A percentile compares a stretch with the other conserved stretches of the same genome.
phyloP scores from a whole-genome alignment of 2,888 invertebrate species.

The Strigamia maritima region DNA sequence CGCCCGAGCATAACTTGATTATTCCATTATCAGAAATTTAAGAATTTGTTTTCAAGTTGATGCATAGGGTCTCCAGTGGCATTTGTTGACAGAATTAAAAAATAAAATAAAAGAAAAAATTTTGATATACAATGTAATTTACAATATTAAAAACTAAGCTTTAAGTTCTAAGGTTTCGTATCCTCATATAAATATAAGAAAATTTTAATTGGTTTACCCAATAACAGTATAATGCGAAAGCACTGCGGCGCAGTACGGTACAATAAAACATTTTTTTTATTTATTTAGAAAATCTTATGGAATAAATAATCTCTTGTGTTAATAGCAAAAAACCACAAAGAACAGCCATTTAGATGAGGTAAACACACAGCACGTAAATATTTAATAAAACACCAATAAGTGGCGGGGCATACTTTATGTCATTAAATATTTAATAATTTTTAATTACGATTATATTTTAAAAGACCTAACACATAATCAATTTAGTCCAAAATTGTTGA shows the following conservation, averaged over 20 bases:
- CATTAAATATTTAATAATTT: too few species aligned
- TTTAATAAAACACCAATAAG: not conserved
- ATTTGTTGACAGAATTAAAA: not conserved
- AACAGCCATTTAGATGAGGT: too few species aligned
- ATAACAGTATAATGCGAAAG: not conserved
- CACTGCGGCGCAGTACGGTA: too few species aligned
- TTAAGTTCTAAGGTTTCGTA: not conserved
- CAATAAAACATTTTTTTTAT: too few species aligned
- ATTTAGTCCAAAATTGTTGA: too few species aligned
- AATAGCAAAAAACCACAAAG: too few species aligned
- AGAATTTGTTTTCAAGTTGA: not conserved
- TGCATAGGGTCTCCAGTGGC: not conserved
- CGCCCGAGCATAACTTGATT: not conserved
- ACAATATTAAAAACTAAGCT: not conserved
- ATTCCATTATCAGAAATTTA: not conserved
- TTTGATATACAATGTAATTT: not conserved
- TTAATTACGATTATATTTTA: too few species aligned
- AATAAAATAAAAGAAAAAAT: not conserved
- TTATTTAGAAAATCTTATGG: too few species aligned
- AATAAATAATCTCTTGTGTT: too few species aligned
- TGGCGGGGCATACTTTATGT: not conserved
- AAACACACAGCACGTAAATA: not conserved
- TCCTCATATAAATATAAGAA: not conserved
- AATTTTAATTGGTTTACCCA: not conserved
- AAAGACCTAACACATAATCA: too few species aligned